Percentiles rank a stretch among this genome's conserved stretches.
These are phyloP conservation scores for Aegithalos caudatus DNA, from an alignment of 2,113 vertebrate genomes.

Conservation along the genomic window DNA sequence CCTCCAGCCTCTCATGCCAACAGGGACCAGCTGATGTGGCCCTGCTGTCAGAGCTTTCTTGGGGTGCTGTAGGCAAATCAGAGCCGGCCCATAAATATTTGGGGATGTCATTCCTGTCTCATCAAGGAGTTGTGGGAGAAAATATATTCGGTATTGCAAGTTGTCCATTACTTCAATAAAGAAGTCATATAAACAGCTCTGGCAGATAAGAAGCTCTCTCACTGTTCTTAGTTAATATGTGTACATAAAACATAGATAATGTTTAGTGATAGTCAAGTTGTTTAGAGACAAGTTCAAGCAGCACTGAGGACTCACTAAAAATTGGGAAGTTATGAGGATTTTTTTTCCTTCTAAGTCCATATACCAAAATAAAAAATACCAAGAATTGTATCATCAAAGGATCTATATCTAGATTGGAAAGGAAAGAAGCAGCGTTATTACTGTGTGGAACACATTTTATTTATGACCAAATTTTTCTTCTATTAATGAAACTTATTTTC, in stretches of 20 bases:
- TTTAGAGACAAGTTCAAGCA: not conserved
- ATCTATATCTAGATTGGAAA: not conserved
- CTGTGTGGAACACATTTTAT: not conserved
- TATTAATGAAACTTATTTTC: not conserved
- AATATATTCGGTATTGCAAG: not conserved
- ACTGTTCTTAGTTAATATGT: not conserved
- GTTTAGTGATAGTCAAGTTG: not conserved
- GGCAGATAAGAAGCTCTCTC: not conserved
- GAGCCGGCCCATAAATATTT: not conserved
- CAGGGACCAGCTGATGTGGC: not conserved
- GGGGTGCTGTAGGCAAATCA: not conserved
- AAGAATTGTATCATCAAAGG: not conserved
- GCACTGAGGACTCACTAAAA: not conserved
- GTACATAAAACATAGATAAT: not conserved
- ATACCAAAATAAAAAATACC: not conserved
- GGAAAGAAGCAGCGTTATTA: not conserved
- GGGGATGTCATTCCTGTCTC: not conserved
- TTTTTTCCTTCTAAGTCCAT: not conserved
- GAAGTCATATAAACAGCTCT: not conserved
- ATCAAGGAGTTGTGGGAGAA: not conserved
- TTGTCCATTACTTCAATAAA: not conserved
- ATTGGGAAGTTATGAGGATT: not conserved
- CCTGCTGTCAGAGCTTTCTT: not conserved
- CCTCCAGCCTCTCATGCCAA: not conserved
- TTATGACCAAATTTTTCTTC: not conserved